Conservation (phyloP, 2,797 vertebrate genomes). For the Myotis findleyi region DNA sequence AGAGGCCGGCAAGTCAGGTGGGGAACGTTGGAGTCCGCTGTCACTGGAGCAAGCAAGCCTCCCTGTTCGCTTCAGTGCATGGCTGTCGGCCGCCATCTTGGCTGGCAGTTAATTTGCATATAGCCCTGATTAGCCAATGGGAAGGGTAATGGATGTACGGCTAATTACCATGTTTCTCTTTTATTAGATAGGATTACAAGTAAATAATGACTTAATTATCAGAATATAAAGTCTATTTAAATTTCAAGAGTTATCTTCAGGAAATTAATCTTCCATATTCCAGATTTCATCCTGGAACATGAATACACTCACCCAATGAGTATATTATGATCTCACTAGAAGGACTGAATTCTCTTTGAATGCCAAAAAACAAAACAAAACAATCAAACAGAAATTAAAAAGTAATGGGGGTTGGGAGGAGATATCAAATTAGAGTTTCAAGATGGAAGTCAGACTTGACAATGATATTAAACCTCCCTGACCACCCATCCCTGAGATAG, state of each 20-base stretch:
- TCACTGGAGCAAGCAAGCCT: too few species aligned
- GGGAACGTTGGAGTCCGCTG: too few species aligned
- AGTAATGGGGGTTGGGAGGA: neutral
- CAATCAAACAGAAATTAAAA: neutral
- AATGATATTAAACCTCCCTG: constrained; percentile 47
- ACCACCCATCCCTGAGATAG: neutral
- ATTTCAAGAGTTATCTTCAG: neutral
- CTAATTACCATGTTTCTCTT: too few species aligned
- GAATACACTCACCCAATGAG: neutral
- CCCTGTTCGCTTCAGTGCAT: too few species aligned
- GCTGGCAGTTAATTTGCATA: too few species aligned
- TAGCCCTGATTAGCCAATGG: too few species aligned
- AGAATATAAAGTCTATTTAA: neutral
- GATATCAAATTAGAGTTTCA: neutral
- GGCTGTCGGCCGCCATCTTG: too few species aligned
- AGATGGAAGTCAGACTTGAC: constrained; percentile 30
- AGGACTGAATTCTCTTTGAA: neutral
- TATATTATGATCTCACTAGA: neutral
- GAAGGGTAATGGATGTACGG: too few species aligned
- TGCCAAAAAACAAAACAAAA: neutral
- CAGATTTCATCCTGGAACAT: neutral
- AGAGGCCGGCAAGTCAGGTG: too few species aligned
- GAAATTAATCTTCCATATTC: neutral
- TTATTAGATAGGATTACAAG: neutral
- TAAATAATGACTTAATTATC: neutral